phyloP scores from a whole-genome alignment of 2,888 invertebrate genomes.

The Drepanosiphum platanoidis region DNA sequence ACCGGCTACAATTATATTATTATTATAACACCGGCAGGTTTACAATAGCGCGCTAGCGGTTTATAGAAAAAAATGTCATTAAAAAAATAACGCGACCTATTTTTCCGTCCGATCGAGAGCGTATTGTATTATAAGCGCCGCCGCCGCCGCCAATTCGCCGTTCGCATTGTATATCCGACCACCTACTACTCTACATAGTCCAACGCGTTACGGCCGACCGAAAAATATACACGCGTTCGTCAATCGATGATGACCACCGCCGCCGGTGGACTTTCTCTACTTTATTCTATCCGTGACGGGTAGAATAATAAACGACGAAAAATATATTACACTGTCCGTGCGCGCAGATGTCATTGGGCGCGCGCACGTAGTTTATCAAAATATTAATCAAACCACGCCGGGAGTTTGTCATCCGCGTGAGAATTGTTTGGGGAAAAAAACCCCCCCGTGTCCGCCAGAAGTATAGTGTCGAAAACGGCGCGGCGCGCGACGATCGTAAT shows the following conservation, averaged over 20 bases:
- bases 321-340: background rate
- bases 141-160: too few relatives aligned
- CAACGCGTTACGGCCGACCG: background rate
- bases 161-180: background rate
- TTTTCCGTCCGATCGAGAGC: too few relatives aligned
- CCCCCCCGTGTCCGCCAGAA: too few relatives aligned
- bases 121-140: too few relatives aligned
- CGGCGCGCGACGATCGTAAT: too few relatives aligned
- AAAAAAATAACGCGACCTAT: background rate
- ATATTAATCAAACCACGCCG: background rate
- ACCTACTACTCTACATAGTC: background rate
- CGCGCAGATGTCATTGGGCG: background rate
- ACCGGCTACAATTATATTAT: too few relatives aligned
- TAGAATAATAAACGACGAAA: background rate
- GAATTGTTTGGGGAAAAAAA: too few relatives aligned
- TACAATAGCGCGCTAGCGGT: background rate
- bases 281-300: background rate
- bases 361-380: background rate
- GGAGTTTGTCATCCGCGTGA: background rate
- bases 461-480: too few relatives aligned
- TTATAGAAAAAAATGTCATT: background rate
- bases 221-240: background rate
- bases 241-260: background rate
- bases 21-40: background rate
- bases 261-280: slow-evolving; percentile 3